Conservation (phyloP, 2,113 vertebrate genomes). For the Microcebus lehilahytsara region DNA sequence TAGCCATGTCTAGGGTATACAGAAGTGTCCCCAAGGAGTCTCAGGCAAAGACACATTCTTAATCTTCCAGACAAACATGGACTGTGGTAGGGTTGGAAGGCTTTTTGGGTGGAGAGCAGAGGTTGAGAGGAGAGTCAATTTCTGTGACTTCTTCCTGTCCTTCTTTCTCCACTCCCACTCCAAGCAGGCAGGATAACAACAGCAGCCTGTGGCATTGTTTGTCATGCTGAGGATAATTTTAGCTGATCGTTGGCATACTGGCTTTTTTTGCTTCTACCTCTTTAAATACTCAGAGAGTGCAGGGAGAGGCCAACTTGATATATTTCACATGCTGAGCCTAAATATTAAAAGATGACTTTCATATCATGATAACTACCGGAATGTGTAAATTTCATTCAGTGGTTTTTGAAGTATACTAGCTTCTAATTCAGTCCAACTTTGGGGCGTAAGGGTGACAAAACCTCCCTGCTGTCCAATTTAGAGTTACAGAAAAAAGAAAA, state of each 20-base stretch:
- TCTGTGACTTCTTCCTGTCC: background rate
- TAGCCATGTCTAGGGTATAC: background rate
- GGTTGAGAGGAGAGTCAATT: background rate
- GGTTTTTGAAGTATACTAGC: slow-evolving; percentile 21
- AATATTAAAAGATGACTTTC: slow-evolving; percentile 34
- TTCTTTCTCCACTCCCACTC: background rate
- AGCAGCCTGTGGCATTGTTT: background rate
- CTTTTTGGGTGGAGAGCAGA: background rate
- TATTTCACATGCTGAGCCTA: background rate
- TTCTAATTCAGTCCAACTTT: slow-evolving; percentile 15
- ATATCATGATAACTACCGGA: background rate
- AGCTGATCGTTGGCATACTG: background rate
- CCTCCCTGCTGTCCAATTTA: background rate
- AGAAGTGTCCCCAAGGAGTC: background rate
- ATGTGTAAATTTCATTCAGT: background rate
- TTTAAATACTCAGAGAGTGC: background rate
- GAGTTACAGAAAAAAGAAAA: background rate
- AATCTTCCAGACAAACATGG: background rate
- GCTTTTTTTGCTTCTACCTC: background rate
- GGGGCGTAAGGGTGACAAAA: background rate
- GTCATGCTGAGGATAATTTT: background rate
- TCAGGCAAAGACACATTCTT: background rate
- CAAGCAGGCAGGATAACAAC: background rate
- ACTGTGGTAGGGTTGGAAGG: background rate
- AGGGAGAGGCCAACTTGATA: background rate